Percentiles rank a stretch among this genome's conserved stretches.
Conservation (phyloP, 2,113 vertebrate genomes). For the Nothoprocta pentlandii region DNA sequence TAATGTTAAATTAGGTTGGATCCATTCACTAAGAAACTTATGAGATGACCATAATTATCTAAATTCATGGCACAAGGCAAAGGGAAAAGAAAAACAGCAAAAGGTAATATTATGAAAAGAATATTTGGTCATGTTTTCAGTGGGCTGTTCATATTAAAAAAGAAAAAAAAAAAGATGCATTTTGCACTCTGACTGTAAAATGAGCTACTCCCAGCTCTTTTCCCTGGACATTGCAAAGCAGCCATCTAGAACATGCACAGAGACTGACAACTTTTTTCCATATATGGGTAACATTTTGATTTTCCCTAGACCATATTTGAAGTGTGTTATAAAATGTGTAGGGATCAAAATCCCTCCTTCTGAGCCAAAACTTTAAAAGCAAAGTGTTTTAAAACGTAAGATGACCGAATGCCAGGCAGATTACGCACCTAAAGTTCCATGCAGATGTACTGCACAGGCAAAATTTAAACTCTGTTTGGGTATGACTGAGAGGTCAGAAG, state of each 20-base stretch:
- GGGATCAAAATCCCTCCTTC: slow-evolving; percentile 55
- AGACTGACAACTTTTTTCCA: slow-evolving; percentile 53
- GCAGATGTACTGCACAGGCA: slow-evolving; percentile 60
- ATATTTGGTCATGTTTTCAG: slow-evolving; percentile 26
- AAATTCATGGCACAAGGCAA: neutral
- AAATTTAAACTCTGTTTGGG: slow-evolving; percentile 49
- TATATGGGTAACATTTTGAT: slow-evolving; percentile 60
- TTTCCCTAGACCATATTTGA: slow-evolving; percentile 63
- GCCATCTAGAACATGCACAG: slow-evolving; percentile 5
- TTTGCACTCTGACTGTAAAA: slow-evolving; percentile 46
- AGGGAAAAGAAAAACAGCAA: slow-evolving; percentile 5
- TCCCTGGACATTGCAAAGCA: slow-evolving; percentile 13
- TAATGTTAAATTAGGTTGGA: neutral
- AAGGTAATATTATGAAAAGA: neutral
- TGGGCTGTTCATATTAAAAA: neutral
- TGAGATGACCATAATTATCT: neutral
- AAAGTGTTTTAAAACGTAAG: slow-evolving; percentile 56
- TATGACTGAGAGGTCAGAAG: slow-evolving; percentile 65
- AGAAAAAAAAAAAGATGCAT: neutral
- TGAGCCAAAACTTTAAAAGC: slow-evolving; percentile 60
- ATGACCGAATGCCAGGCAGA: slow-evolving; percentile 59
- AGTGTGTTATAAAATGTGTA: slow-evolving; percentile 56
- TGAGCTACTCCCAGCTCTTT: neutral
- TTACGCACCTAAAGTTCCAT: slow-evolving; percentile 58
- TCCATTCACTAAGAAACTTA: neutral